These are phyloP conservation scores for Lepus americanus DNA, from an alignment of 2,113 vertebrate genomes.

Conservation along the genomic window DNA sequence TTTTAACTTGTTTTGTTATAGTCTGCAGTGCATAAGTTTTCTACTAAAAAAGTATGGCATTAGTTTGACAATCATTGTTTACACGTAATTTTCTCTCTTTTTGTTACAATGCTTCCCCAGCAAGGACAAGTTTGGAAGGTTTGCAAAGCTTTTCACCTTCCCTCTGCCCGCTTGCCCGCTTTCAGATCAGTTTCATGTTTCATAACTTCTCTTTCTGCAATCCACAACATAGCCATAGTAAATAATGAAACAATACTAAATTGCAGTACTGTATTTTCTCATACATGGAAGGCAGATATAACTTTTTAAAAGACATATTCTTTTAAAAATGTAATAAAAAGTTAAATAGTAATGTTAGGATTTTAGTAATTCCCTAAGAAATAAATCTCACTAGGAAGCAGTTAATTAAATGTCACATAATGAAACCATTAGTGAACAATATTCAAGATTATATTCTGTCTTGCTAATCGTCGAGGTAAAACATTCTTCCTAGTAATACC, in stretches of 20 bases:
- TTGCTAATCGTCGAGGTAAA: conserved; percentile 66
- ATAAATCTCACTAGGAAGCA: conserved; percentile 68
- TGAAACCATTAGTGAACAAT: conserved; percentile 40
- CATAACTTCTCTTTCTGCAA: conserved; percentile 94
- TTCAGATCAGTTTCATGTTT: conserved; percentile 92
- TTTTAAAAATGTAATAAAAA: conserved; percentile 73
- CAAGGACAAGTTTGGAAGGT: conserved; percentile 99
- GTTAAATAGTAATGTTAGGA: conserved; percentile 52
- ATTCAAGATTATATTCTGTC: conserved; percentile 64
- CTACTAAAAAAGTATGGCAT: conserved; percentile 87
- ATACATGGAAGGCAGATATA: conserved; percentile 81
- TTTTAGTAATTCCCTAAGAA: conserved; percentile 74
- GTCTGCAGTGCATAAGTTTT: conserved; percentile 86
- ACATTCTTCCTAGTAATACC: conserved; percentile 61
- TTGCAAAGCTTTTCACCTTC: conserved; percentile 99
- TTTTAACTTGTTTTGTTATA: conserved; percentile 84
- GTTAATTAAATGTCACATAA: conserved; percentile 68
- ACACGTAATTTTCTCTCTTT: conserved; percentile 98
- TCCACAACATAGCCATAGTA: conserved; percentile 87
- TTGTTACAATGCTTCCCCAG: conserved; percentile 99
- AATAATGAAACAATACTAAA: conserved; percentile 84
- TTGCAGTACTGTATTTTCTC: conserved; percentile 78
- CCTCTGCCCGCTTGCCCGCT: conserved; percentile 95
- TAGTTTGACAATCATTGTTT: conserved; percentile 91
- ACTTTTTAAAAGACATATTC: conserved; percentile 84